Conservation (phyloP, 2,888 invertebrate species). For the Griposia aprilina region DNA sequence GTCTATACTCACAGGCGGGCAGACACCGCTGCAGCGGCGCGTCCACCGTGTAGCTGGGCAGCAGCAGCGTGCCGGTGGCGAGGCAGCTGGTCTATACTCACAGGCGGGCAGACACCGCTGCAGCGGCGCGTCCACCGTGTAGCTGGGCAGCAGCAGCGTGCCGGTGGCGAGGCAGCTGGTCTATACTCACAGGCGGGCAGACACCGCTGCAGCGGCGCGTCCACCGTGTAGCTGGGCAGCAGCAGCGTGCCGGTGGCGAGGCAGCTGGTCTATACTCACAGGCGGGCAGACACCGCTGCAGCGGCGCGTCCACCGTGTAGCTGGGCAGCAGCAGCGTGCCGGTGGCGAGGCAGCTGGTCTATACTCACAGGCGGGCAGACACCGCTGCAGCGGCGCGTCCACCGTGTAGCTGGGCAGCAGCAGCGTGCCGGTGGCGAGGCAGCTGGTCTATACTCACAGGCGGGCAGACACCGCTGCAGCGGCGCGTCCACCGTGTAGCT, state of each 20-base stretch:
- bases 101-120: conserved; percentile 93
- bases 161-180: conserved; percentile 92
- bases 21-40: conserved; percentile 92
- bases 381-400: conserved; percentile 92
- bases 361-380: conserved; percentile 92
- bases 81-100: conserved; percentile 89
- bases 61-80: conserved; percentile 92
- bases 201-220: conserved; percentile 92
- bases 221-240: conserved; percentile 93
- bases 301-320: conserved; percentile 92
- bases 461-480: conserved; percentile 93
- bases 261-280: conserved; percentile 89
- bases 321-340: conserved; percentile 88
- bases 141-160: conserved; percentile 92
- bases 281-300: conserved; percentile 93
- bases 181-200: conserved; percentile 91
- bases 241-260: conserved; percentile 92
- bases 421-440: conserved; percentile 92
- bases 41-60: conserved; percentile 93
- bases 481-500: conserved; percentile 93
- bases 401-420: conserved; percentile 93
- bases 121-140: conserved; percentile 92
- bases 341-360: no score
- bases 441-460: conserved; percentile 88
- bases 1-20: conserved; percentile 91